Percentiles rank a stretch among this genome's conserved stretches.
phyloP scores from a whole-genome alignment of 2,888 invertebrate genomes.

The Habrosyne pyritoides region DNA sequence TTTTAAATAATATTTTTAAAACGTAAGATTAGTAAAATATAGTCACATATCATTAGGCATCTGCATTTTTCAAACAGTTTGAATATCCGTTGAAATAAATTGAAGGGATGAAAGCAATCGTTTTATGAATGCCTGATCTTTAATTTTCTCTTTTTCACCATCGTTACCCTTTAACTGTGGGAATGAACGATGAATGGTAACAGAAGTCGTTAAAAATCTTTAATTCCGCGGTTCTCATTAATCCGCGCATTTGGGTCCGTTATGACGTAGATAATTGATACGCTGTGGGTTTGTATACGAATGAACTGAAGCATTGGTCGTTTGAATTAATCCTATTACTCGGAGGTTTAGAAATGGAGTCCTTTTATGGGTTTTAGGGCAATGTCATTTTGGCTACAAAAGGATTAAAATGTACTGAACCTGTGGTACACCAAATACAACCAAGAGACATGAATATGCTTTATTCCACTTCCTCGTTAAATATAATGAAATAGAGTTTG shows the following conservation, averaged over 20 bases:
- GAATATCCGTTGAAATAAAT: conserved; percentile 17
- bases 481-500: too few species aligned
- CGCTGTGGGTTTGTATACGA: conserved; percentile 19
- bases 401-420: too few species aligned
- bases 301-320: conserved; percentile 17
- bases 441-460: too few species aligned
- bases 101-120: conserved; percentile 41
- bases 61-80: background rate
- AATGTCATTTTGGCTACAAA: background rate
- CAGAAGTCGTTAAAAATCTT: conserved; percentile 33
- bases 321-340: conserved; percentile 7
- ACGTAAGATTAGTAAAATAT: too few species aligned
- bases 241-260: conserved; percentile 34
- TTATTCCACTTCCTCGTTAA: too few species aligned
- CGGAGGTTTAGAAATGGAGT: conserved; percentile 12
- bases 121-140: conserved; percentile 51
- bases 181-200: conserved; percentile 45
- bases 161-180: conserved; percentile 45
- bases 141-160: conserved; percentile 56
- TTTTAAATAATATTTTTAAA: too few species aligned
- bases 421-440: too few species aligned
- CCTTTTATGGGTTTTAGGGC: background rate
- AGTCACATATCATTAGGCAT: too few species aligned
- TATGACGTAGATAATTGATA: conserved; percentile 46
- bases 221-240: conserved; percentile 46